Evolutionary conservation across 2,797 vertebrate species (phyloP), one percentile per base, ranked within the genome.

Genomic region (Pogoniulus pusillus): DNA sequence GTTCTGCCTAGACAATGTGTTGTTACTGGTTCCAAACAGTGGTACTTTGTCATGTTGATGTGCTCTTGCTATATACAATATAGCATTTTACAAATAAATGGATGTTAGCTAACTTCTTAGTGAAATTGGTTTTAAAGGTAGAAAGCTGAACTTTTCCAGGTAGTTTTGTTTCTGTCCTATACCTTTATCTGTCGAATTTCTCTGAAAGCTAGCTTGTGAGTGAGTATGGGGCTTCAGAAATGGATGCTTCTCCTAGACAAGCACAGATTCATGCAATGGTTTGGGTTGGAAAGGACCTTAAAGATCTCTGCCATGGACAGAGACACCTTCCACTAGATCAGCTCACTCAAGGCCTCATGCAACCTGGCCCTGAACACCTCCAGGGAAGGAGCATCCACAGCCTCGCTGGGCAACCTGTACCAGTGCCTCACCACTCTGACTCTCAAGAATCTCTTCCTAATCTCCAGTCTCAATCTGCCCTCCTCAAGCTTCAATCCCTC

Each of bases 51-150:
- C 81, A 57, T 89, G 58, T 3, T 69, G 69, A 89, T 90, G 85
- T 83, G 65, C 69, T 93, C 82, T 57, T 87, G 92, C 91, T 96
- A 96, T 91, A 87, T 83, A 51, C 72, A 77, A 91, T 93, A 93
- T 80, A 91, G 86, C 91, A 91, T 94, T 96, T 97, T 82, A 91
- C 81, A 94, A 96, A 96, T 96, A 95, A 96, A 96, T 88, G 24
- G 73, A 91, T 90, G 37, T 91, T 75, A 83, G 90, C 35, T 84
- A 84, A 87, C 55, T 49, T 54, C 12, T 70, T 7, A 63, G 5
- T 66, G 75, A 70, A 69, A 39, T 91, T 16, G 24, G 85, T 92
- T 64, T 76, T 7, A 57, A 68, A 90, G 69, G 49, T 24, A 76
- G 35, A 74, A 84, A 57, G n/a, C 9, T 68, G 53, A 34, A 24